phyloP scores from a whole-genome alignment of 1,140 invertebrate species.

The Hylaeus anthracinus region DNA sequence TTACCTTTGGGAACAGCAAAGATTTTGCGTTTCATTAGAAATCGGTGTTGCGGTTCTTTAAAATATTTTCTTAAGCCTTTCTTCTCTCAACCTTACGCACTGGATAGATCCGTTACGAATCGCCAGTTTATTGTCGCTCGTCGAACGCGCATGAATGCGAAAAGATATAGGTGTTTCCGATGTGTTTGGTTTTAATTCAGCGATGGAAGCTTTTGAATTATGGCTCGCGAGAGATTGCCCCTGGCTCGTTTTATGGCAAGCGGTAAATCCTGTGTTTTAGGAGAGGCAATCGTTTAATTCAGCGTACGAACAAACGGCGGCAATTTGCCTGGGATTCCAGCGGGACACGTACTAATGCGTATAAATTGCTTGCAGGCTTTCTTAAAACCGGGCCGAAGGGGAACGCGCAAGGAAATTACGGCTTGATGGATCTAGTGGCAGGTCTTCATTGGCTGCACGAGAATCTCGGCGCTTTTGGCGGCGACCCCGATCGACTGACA shows the following conservation, averaged over 20 bases:
- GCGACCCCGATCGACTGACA: slow-evolving; percentile 92
- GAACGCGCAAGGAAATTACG: slow-evolving; percentile 95
- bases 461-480: slow-evolving; percentile 94
- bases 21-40: background rate
- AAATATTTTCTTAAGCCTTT: no score
- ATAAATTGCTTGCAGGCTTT: slow-evolving; percentile 84
- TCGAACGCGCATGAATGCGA: background rate
- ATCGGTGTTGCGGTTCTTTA: background rate
- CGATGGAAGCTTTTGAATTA: background rate
- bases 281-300: slow-evolving; percentile 1
- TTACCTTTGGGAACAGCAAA: background rate
- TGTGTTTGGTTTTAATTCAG: slow-evolving; percentile 6
- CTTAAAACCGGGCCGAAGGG: slow-evolving; percentile 92
- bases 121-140: background rate
- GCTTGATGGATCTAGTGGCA: slow-evolving; percentile 96
- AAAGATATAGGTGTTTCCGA: background rate
- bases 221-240: background rate
- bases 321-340: background rate
- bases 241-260: background rate
- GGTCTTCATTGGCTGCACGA: slow-evolving; percentile 95
- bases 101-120: background rate
- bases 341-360: slow-evolving; percentile 16
- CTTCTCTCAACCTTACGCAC: no score
- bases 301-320: background rate
- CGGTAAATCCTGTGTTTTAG: slow-evolving; percentile 8